Evolutionary conservation across 2,888 invertebrate species (phyloP).

Genomic region (Cosmorhoe ocellata): DNA sequence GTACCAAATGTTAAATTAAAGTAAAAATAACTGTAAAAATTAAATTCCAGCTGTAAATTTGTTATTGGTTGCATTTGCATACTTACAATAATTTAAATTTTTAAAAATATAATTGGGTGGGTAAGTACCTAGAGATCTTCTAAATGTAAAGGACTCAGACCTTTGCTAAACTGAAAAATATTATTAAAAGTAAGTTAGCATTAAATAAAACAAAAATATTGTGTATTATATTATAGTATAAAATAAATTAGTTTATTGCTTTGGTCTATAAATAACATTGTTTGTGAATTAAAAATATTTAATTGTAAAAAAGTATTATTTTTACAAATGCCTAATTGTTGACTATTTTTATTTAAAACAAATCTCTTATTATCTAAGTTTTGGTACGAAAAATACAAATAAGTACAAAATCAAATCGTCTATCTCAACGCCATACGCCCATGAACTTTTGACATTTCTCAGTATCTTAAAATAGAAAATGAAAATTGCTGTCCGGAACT

Average conservation of each 20-base stretch:
- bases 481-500: too few relatives aligned
- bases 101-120: too few relatives aligned
- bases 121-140: too few relatives aligned
- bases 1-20: too few relatives aligned
- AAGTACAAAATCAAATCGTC: neutral
- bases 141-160: neutral
- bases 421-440: neutral
- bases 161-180: conserved; percentile 14
- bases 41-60: too few relatives aligned
- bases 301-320: conserved; percentile 37
- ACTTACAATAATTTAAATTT: too few relatives aligned
- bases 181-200: conserved; percentile 1
- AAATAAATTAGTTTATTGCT: conserved; percentile 64
- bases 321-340: conserved; percentile 33
- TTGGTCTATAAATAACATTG: conserved; percentile 57
- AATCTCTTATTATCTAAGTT: neutral
- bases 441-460: neutral
- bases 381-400: conserved; percentile 12
- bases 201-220: conserved; percentile 30
- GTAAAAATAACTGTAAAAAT: too few relatives aligned
- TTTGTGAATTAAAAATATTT: conserved; percentile 56
- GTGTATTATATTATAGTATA: conserved; percentile 26
- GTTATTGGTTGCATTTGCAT: too few relatives aligned
- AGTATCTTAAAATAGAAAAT: neutral
- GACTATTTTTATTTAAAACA: conserved; percentile 1